Percentiles rank a stretch among this genome's conserved stretches.
Conservation (phyloP, 2,113 vertebrate species). For the Typhlomys cinereus region DNA sequence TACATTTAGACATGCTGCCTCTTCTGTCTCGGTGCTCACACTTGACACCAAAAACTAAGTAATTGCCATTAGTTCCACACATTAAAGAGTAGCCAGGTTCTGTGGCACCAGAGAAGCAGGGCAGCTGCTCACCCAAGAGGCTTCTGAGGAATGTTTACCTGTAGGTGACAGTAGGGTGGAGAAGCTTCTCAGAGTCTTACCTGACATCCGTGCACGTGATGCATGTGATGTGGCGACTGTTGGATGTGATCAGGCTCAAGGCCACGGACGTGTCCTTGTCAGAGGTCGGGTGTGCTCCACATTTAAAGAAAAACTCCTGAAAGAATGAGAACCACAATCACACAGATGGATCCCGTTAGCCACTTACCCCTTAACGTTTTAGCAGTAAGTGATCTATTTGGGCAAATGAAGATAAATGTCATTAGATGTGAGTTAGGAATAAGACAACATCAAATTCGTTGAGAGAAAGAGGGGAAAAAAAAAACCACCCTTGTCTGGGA, state of each 20-base stretch:
- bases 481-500: too few relatives aligned
- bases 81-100: rapidly evolving
- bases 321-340: constrained; percentile 79
- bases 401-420: constrained; percentile 38
- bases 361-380: constrained; percentile 58
- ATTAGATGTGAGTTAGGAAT: constrained; percentile 25
- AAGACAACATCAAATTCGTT: not conserved
- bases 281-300: constrained; percentile 89
- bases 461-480: too few relatives aligned
- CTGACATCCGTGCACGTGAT: constrained; percentile 89
- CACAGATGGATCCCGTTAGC: not conserved
- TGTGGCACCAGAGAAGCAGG: rapidly evolving
- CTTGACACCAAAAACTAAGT: not conserved
- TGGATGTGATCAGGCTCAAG: constrained; percentile 89
- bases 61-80: not conserved
- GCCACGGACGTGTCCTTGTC: constrained; percentile 90
- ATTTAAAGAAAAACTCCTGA: constrained; percentile 94
- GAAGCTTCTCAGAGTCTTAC: constrained; percentile 78
- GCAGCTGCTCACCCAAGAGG: not conserved
- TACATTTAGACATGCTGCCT: not conserved
- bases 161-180: not conserved
- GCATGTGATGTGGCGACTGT: constrained; percentile 86
- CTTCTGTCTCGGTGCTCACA: not conserved
- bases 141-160: rapidly evolving
- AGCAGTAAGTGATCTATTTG: constrained; percentile 61